Evolutionary conservation across 2,888 invertebrate species (phyloP), one percentile per base, ranked within the genome.

Genomic region (Amiota communis): DNA sequence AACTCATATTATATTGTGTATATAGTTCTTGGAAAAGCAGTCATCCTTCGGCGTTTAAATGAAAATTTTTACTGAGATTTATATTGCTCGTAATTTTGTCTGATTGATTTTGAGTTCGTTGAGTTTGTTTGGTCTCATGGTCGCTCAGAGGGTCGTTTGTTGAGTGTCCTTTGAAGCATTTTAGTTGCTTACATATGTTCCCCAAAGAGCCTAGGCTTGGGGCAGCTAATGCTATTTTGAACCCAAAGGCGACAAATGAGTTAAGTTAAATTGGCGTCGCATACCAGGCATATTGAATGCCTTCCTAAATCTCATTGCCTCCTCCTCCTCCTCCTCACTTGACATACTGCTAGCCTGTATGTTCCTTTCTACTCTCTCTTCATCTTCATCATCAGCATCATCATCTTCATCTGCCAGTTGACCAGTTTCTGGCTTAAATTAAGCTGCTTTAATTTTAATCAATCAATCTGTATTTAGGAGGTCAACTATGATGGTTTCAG

Each of bases 361-460:
- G 36, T 6, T 23, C 23, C 23, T 1, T 23, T 23, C 23, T 3
- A 3, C 36, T 36, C 36, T 36, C 36, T 6, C 36, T 36, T 36
- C 36, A 36, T 36, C 6, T 6, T 36, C 64, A 36, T 20, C 20
- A 23, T 46, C 15, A 46, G 20, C 59, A 36, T 36, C 64, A 36
- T 20, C 20, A 23, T 46, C 15, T 47, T 59, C 59, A 20, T 59
- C 59, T 63, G 63, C 63, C 36, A 36, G 36, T 63, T 63, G 63
- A 63, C 63, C 63, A 63, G 63, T 63, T 63, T 23, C 20, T 63
- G 63, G 36, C 67, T 23, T 68, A 68, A 68, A 53, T 68, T 23
- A 68, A 68, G 67, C 67, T 53, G 53, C 53, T 83, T 84, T 84
- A 84, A 84, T 84, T 83, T 84, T 83, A 83, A 84, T 83, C 82